A percentile compares a stretch with the other conserved stretches of the same genome.
phyloP scores from a whole-genome alignment of 2,797 vertebrate genomes.

The Eulemur albifrons region DNA sequence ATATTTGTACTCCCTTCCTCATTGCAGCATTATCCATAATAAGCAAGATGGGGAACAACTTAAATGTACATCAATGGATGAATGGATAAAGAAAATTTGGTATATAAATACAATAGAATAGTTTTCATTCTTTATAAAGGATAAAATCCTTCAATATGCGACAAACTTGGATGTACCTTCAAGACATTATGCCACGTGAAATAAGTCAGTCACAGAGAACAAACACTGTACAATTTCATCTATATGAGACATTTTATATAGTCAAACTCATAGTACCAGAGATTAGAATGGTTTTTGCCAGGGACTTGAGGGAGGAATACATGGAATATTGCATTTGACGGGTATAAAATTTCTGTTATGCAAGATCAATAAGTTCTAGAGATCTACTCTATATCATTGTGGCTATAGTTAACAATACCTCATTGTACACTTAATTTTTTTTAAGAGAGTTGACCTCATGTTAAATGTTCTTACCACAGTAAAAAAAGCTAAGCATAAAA shows the following conservation, averaged over 20 bases:
- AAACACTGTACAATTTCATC: not conserved
- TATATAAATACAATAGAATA: not conserved
- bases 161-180: not conserved
- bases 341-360: not conserved
- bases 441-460: not conserved
- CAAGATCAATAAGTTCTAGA: not conserved
- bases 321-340: not conserved
- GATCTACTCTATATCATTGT: not conserved
- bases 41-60: not conserved
- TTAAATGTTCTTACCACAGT: not conserved
- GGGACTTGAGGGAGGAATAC: not conserved
- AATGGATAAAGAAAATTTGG: not conserved
- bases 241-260: not conserved
- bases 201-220: not conserved
- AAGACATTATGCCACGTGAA: not conserved
- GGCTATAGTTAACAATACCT: not conserved
- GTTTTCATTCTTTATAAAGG: not conserved
- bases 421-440: not conserved
- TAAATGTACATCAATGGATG: not conserved
- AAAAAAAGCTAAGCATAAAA: not conserved
- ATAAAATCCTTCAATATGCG: not conserved
- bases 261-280: not conserved
- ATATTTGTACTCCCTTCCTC: not conserved
- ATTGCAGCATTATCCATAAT: not conserved
- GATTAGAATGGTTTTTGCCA: not conserved